Base-by-base conservation (phyloP, 1,140 invertebrate genomes). In the Probaryconus sp. region DNA sequence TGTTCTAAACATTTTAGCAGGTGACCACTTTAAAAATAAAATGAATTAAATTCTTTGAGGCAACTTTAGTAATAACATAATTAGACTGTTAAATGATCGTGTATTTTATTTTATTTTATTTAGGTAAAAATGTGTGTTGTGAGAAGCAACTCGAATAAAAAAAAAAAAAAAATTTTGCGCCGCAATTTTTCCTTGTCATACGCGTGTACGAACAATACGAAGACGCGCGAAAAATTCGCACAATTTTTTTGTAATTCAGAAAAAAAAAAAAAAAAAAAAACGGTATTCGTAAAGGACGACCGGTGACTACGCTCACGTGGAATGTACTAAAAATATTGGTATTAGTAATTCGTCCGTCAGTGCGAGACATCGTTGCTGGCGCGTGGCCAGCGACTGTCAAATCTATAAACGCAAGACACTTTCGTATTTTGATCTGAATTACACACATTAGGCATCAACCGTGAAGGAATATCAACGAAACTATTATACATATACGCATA, bases 321-420 rank as follows among this genome's bases (percentile, higher is more conserved):
- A 68, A 68, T 68, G 42, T 58, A 42, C 64, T 68, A 68, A 68
- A 58, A 56, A 68, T 68, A 68, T 58, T 68, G 45, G 64, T 56
- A 68, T 68, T 68, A 68, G 64, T 68, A 68, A 68, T 68, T 68
- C 37, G 53, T 60, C 53, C 53, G 45, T 69, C 53, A 69, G 45
- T 45, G 55, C 45, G 47, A 69, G 55, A 69, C 65, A 51, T 60
- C 51, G 53, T 3, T 30, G 45, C 47, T 69, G 65, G 65, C 65
- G 14, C 30, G 2, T 37, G 38, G 45, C 65, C 65, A 69, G 53
- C 37, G 20, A 43, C 43, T 69, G 65, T 51, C 55, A 60, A 69
- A 69, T 38, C 65, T 56, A 51, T 42, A 60, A 60, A 60, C 65
- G 37, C 28, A 30, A 69, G 51, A 53, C 64, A 68, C 53, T 60